Conservation (phyloP, 2,113 vertebrate genomes). For the Baryphthengus martii region DNA sequence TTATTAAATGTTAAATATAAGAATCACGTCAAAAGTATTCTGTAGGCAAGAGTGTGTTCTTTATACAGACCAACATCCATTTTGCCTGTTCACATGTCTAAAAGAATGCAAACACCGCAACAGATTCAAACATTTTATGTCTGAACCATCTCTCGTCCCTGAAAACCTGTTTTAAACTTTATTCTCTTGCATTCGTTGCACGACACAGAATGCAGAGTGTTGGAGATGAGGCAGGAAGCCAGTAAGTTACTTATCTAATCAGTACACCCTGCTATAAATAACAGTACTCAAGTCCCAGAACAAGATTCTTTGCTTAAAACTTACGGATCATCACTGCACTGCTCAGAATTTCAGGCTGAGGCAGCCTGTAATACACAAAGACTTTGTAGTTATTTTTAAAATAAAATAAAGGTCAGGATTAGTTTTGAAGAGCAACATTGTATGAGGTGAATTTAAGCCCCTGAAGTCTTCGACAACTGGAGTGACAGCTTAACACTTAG, state of each 20-base stretch:
- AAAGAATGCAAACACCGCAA: not conserved
- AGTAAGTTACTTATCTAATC: not conserved
- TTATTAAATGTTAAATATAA: not conserved
- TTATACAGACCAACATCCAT: not conserved
- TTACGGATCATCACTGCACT: not conserved
- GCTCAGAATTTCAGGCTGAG: not conserved
- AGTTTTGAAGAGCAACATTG: not conserved
- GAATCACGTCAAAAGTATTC: not conserved
- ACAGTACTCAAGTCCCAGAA: not conserved
- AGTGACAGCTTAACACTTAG: not conserved
- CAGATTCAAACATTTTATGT: not conserved
- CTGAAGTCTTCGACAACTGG: not conserved
- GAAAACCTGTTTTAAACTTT: not conserved
- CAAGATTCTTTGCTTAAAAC: not conserved
- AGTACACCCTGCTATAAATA: not conserved
- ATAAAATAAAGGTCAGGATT: not conserved
- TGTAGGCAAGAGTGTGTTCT: not conserved
- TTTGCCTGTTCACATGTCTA: not conserved
- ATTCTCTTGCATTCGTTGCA: not conserved
- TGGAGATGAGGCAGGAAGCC: constrained; percentile 1
- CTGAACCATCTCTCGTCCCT: not conserved
- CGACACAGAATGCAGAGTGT: not conserved
- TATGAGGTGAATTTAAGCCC: not conserved
- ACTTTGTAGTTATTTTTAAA: not conserved
- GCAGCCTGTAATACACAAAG: not conserved